Evolutionary conservation across 2,888 invertebrate species (phyloP).

Genomic region (Caenorhabditis sp.): DNA sequence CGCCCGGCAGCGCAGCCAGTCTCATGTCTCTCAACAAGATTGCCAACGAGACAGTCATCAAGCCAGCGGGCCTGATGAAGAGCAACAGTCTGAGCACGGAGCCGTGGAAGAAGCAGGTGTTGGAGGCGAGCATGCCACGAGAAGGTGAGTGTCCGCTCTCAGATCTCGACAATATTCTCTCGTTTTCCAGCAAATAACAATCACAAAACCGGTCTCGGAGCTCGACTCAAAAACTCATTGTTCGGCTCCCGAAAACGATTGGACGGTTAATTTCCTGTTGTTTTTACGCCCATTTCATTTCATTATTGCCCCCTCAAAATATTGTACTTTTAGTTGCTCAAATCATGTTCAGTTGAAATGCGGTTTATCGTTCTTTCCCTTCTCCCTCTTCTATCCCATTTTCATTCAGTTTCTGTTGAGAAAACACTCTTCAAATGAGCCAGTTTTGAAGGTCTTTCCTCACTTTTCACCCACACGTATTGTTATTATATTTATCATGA

Average conservation of each 20-base stretch:
- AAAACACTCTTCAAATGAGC: slow-evolving; percentile 47
- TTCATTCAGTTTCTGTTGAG: slow-evolving; percentile 3
- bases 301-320: neutral
- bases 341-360: slow-evolving; percentile 35
- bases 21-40: slow-evolving; percentile 76
- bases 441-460: slow-evolving; percentile 44
- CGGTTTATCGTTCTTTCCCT: slow-evolving; percentile 32
- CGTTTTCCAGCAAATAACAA: slow-evolving; percentile 55
- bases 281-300: neutral
- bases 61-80: slow-evolving; percentile 71
- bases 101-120: slow-evolving; percentile 74
- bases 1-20: slow-evolving; percentile 72
- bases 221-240: slow-evolving; percentile 76
- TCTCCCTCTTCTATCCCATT: neutral
- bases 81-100: slow-evolving; percentile 76
- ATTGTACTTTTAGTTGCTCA: slow-evolving; percentile 28
- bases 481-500: slow-evolving; percentile 27
- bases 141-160: slow-evolving; percentile 34
- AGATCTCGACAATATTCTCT: neutral
- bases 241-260: slow-evolving; percentile 76
- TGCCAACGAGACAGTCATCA: slow-evolving; percentile 63
- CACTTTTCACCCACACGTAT: slow-evolving; percentile 12
- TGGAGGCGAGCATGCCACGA: slow-evolving; percentile 57
- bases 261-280: slow-evolving; percentile 41
- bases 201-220: slow-evolving; percentile 71